Percentiles rank a stretch among this genome's conserved stretches.
Evolutionary conservation across 2,797 vertebrate genomes (phyloP).

Genomic region (Melanotaenia boesemani): DNA sequence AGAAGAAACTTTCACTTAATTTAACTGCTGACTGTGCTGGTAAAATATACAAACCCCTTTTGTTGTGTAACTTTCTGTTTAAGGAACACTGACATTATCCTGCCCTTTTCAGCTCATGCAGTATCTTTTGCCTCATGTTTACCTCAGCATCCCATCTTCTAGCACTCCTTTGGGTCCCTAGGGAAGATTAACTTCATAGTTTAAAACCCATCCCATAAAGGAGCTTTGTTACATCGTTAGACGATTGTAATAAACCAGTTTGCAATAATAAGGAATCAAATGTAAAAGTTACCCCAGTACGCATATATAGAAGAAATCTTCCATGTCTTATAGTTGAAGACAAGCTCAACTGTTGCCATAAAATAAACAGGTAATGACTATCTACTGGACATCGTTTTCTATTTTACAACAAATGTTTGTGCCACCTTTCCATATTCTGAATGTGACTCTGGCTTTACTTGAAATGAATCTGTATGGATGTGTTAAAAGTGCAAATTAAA

Average conservation of each 20-base stretch:
- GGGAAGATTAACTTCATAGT: background rate
- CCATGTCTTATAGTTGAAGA: too few relatives aligned
- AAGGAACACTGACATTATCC: background rate
- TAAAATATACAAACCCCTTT: too few relatives aligned
- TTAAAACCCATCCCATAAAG: background rate
- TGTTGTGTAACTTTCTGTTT: background rate
- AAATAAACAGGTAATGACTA: too few relatives aligned
- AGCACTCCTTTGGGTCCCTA: background rate
- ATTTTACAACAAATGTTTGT: too few relatives aligned
- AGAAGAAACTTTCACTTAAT: background rate
- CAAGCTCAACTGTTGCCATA: too few relatives aligned
- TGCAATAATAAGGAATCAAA: background rate
- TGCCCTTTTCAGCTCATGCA: background rate
- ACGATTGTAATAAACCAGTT: background rate
- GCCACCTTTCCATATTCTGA: background rate
- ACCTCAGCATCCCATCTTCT: background rate
- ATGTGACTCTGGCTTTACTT: background rate
- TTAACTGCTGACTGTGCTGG: too few relatives aligned
- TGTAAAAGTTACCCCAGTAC: background rate
- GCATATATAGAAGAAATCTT: background rate
- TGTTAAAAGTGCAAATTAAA: too few relatives aligned
- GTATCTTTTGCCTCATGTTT: background rate
- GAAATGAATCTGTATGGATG: too few relatives aligned
- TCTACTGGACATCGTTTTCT: too few relatives aligned
- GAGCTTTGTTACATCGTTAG: background rate